Conservation (phyloP, 2,113 vertebrate species). For the Stegastes partitus region DNA sequence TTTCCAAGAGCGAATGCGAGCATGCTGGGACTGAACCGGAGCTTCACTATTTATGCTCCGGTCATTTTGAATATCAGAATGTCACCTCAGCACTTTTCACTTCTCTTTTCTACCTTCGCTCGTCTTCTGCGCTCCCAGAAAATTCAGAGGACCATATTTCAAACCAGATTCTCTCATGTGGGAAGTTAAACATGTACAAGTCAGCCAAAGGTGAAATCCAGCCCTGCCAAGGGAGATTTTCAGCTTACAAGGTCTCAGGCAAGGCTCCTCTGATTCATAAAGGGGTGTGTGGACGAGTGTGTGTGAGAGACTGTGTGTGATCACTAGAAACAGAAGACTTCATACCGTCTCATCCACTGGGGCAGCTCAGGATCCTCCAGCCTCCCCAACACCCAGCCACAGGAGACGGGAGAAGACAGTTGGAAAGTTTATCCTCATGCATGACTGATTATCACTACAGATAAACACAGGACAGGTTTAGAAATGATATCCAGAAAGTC, state of each 20-base stretch:
- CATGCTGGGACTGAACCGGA: constrained; percentile 21
- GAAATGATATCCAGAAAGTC: not conserved
- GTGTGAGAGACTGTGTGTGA: constrained; percentile 33
- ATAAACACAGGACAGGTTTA: not conserved
- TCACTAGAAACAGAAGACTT: constrained; percentile 33
- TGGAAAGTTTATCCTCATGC: not conserved
- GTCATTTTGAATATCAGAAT: constrained; percentile 21
- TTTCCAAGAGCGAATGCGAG: constrained; percentile 27
- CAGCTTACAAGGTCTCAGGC: constrained; percentile 71
- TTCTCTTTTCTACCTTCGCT: constrained; percentile 9
- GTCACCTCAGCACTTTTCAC: constrained; percentile 33
- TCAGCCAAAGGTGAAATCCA: constrained; percentile 80
- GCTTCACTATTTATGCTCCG: constrained; percentile 14
- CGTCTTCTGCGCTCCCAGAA: constrained; percentile 18
- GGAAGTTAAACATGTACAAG: constrained; percentile 70
- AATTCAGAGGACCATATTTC: constrained; percentile 48
- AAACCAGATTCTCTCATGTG: constrained; percentile 62
- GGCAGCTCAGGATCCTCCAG: constrained; percentile 5
- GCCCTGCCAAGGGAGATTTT: constrained; percentile 74
- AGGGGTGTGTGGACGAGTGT: constrained; percentile 47
- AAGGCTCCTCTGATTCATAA: constrained; percentile 71
- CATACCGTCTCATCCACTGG: constrained; percentile 31
- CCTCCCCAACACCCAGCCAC: constrained; percentile 17
- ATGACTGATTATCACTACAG: not conserved
- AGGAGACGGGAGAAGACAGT: not conserved